Percentiles rank a stretch among this genome's conserved stretches.
Evolutionary conservation across 2,888 invertebrate genomes (phyloP).

Genomic region (Petrolisthes cinctipes): DNA sequence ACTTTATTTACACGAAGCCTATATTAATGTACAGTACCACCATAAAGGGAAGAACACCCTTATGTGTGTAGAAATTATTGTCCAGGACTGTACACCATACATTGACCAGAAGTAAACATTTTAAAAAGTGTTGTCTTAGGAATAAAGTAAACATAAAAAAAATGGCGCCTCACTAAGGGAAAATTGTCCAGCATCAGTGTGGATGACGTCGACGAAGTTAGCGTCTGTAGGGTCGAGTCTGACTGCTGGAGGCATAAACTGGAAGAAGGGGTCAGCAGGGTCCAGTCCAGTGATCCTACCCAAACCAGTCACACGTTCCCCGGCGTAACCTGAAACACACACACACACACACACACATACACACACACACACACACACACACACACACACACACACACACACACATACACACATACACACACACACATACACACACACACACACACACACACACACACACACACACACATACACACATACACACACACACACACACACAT

Average conservation of each 20-base stretch:
- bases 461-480: neutral
- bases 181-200: slow-evolving; percentile 88
- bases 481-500: neutral
- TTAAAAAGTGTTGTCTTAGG: no score
- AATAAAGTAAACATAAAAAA: no score
- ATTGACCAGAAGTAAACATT: no score
- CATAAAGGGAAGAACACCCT: no score
- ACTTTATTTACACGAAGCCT: no score
- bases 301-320: slow-evolving; percentile 76
- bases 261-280: slow-evolving; percentile 88
- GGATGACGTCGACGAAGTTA: slow-evolving; percentile 88
- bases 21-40: no score
- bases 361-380: neutral
- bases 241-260: slow-evolving; percentile 84
- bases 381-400: neutral
- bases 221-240: slow-evolving; percentile 87
- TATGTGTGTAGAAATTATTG: no score
- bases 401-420: neutral
- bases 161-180: slow-evolving; percentile 66
- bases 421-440: neutral
- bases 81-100: no score
- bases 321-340: slow-evolving; percentile 68
- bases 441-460: neutral
- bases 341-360: neutral
- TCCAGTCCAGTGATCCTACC: slow-evolving; percentile 77